Evolutionary conservation across 2,797 vertebrate species (phyloP).

Genomic region (Parotocinclus haroldoi): DNA sequence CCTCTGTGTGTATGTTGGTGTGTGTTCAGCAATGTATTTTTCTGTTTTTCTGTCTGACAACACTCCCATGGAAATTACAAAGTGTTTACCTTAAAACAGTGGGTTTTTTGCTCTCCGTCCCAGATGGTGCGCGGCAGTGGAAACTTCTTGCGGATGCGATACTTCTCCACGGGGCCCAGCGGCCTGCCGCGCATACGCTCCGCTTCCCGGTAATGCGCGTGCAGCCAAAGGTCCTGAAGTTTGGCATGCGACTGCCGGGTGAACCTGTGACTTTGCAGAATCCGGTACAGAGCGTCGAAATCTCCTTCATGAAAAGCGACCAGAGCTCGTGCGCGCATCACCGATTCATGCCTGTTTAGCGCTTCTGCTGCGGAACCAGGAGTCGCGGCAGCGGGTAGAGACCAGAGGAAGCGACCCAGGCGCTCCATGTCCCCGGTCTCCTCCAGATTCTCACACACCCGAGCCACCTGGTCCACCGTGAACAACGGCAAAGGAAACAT

Average conservation of each 20-base stretch:
- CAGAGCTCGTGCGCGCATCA: conserved; percentile 75
- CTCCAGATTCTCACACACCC: conserved; percentile 79
- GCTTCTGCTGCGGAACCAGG: conserved; percentile 69
- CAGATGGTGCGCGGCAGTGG: conserved; percentile 79
- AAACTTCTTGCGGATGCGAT: conserved; percentile 82
- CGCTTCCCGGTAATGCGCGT: conserved; percentile 78
- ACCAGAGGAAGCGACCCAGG: conserved; percentile 78
- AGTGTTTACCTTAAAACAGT: conserved; percentile 74
- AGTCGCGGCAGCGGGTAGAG: conserved; percentile 72
- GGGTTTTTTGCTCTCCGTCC: conserved; percentile 81
- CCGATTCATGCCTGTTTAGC: conserved; percentile 75
- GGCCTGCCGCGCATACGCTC: conserved; percentile 74
- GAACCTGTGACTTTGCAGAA: conserved; percentile 76
- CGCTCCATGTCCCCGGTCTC: conserved; percentile 80
- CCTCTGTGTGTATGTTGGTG: no score
- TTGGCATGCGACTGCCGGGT: conserved; percentile 77
- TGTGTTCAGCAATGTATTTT: no score
- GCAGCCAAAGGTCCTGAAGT: conserved; percentile 77
- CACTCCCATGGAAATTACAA: no score
- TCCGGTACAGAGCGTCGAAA: conserved; percentile 77
- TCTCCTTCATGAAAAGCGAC: conserved; percentile 78
- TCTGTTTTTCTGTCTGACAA: no score
- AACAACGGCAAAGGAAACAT: conserved; percentile 80
- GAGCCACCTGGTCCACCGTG: conserved; percentile 77
- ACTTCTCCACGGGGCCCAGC: conserved; percentile 78